These are phyloP conservation scores for Coleophora deauratella DNA, from an alignment of 2,888 invertebrate species.

Conservation along the genomic window DNA sequence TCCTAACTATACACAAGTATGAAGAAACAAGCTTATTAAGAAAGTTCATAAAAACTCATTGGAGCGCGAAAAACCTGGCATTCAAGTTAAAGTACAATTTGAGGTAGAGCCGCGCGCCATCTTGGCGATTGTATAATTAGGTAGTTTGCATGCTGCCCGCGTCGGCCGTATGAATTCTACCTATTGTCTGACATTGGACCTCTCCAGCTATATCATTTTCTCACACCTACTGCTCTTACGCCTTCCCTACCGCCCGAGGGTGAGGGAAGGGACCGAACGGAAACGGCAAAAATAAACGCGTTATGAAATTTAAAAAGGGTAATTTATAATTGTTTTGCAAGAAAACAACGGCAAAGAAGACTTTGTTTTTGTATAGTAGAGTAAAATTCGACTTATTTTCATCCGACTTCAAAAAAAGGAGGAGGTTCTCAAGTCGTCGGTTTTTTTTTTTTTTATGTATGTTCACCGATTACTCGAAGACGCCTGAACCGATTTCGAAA, in stretches of 20 bases:
- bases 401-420: neutral
- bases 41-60: constrained; percentile 19
- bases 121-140: constrained; percentile 46
- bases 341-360: constrained; percentile 1
- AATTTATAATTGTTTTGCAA: constrained; percentile 15
- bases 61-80: constrained; percentile 40
- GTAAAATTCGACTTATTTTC: neutral
- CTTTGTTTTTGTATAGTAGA: neutral
- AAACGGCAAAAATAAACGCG: constrained; percentile 37
- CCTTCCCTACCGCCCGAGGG: constrained; percentile 22
- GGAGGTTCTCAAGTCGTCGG: too few relatives aligned
- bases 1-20: too few relatives aligned
- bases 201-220: constrained; percentile 66
- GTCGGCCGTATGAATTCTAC: constrained; percentile 67
- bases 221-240: constrained; percentile 54
- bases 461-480: too few relatives aligned
- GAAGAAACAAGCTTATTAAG: constrained; percentile 4
- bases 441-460: too few relatives aligned
- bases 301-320: constrained; percentile 53
- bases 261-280: constrained; percentile 26
- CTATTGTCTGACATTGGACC: constrained; percentile 74
- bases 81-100: constrained; percentile 23
- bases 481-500: too few relatives aligned
- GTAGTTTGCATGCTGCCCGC: constrained; percentile 63
- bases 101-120: constrained; percentile 2